phyloP scores from a whole-genome alignment of 2,888 invertebrate species.

The Eristalis intricaria region DNA sequence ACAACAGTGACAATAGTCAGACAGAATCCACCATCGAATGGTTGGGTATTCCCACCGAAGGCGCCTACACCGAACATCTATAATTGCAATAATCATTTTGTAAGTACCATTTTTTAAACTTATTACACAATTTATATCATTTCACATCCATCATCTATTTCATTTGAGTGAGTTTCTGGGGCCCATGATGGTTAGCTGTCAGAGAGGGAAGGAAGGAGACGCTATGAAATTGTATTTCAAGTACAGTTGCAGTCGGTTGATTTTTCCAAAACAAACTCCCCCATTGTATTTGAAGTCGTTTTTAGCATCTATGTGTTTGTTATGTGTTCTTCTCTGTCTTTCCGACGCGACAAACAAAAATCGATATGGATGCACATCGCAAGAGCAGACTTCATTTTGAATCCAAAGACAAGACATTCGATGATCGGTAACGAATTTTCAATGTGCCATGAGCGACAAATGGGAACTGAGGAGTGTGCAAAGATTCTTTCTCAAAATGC shows the following conservation, averaged over 20 bases:
- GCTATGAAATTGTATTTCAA: conserved; percentile 49
- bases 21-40: conserved; percentile 85
- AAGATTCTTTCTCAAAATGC: too few relatives aligned
- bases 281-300: not conserved
- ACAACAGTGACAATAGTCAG: conserved; percentile 82
- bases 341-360: not conserved
- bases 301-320: not conserved
- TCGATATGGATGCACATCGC: not conserved
- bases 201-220: not conserved
- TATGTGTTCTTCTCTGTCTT: not conserved
- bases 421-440: too few relatives aligned
- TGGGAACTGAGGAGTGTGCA: too few relatives aligned
- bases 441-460: too few relatives aligned
- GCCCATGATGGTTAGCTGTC: not conserved
- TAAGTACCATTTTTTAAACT: conserved; percentile 81
- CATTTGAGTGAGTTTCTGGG: not conserved
- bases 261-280: not conserved
- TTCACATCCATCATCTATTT: conserved; percentile 15
- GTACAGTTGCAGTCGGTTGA: conserved; percentile 55
- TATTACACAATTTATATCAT: not conserved
- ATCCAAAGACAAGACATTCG: too few relatives aligned
- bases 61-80: conserved; percentile 87
- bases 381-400: too few relatives aligned
- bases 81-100: conserved; percentile 87
- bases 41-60: conserved; percentile 93